Percentiles rank a stretch among this genome's conserved stretches.
These are phyloP conservation scores for Hydrolagus colliei DNA, from an alignment of 2,797 vertebrate species.

Conservation along the genomic window DNA sequence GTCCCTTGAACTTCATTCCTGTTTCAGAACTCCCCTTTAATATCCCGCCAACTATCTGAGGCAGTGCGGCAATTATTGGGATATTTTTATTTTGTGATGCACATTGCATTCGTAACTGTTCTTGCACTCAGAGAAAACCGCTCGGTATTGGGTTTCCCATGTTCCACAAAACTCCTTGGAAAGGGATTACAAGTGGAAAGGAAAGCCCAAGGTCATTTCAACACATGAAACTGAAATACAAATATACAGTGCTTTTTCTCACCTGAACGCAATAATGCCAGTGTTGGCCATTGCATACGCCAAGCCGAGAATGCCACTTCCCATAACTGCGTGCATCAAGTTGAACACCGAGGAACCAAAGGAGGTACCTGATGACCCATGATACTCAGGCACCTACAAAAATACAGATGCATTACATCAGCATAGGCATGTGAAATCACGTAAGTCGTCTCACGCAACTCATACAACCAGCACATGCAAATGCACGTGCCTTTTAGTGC, in stretches of 20 bases:
- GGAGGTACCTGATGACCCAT: constrained; percentile 57
- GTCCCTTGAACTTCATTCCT: no score
- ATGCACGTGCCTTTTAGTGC: no score
- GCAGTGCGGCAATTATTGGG: no score
- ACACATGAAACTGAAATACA: background rate
- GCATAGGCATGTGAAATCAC: no score
- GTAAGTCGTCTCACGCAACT: background rate
- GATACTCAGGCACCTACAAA: constrained; percentile 44
- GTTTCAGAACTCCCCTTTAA: no score
- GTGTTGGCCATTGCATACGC: constrained; percentile 85
- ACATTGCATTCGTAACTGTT: background rate
- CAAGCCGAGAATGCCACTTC: constrained; percentile 85
- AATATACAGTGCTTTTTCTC: constrained; percentile 38
- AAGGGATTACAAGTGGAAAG: no score
- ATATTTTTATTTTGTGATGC: no score
- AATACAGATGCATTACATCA: constrained; percentile 21
- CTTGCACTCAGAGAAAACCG: background rate
- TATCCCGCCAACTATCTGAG: no score
- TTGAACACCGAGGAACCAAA: constrained; percentile 83
- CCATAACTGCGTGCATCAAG: constrained; percentile 91
- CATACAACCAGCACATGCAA: no score
- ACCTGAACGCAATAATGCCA: constrained; percentile 84
- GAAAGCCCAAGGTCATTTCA: background rate
- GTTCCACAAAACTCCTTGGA: no score
- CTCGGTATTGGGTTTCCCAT: no score